Percentiles rank a stretch among this genome's conserved stretches.
Evolutionary conservation across 2,888 invertebrate species (phyloP).

Genomic region (Drosophila kambysellisi): DNA sequence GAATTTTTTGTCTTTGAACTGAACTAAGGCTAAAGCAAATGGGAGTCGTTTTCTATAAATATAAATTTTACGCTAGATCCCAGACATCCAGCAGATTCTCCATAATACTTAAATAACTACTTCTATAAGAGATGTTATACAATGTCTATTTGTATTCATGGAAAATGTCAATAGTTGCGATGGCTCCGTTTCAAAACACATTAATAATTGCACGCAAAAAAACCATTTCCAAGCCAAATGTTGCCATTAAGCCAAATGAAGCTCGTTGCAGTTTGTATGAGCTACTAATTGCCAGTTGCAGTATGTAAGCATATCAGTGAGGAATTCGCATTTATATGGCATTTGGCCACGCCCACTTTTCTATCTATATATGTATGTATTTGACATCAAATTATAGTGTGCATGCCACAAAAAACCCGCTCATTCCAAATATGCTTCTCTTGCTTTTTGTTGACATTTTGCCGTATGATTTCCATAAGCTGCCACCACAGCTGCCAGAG

Average conservation of each 20-base stretch:
- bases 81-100: not conserved
- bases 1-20: not conserved
- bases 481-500: constrained; percentile 69
- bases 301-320: constrained; percentile 37
- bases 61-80: not conserved
- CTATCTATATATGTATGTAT: constrained; percentile 40
- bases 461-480: constrained; percentile 78
- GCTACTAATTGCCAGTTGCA: constrained; percentile 46
- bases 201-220: not conserved
- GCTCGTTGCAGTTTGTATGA: constrained; percentile 13
- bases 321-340: constrained; percentile 51
- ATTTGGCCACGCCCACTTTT: constrained; percentile 51
- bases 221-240: constrained; percentile 8
- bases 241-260: constrained; percentile 42
- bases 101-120: not conserved
- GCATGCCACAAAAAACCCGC: constrained; percentile 63
- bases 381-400: constrained; percentile 52
- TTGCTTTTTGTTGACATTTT: constrained; percentile 72
- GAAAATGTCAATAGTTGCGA: not conserved
- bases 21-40: not conserved
- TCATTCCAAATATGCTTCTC: constrained; percentile 66
- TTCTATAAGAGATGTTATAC: not conserved
- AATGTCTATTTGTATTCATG: not conserved
- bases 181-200: not conserved
- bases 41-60: not conserved